Conservation (phyloP, 2,888 invertebrate species). For the Reticulitermes lucifugus region DNA sequence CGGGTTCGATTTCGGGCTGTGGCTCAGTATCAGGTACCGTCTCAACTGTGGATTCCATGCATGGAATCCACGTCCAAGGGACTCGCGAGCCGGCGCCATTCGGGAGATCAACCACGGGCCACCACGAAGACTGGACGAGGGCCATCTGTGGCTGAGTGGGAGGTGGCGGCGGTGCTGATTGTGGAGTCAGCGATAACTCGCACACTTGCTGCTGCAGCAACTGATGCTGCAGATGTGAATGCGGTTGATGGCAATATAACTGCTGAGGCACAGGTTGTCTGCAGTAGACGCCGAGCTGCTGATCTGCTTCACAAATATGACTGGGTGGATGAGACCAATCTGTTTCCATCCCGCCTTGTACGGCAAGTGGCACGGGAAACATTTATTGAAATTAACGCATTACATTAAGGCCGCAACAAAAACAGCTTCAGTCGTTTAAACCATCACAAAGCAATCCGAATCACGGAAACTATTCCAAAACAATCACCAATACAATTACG, state of each 20-base stretch:
- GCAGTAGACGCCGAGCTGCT: slow-evolving; percentile 56
- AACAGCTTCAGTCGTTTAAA: not conserved
- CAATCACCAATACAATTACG: too few species aligned
- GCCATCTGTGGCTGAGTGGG: slow-evolving; percentile 64
- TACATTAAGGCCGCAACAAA: not conserved
- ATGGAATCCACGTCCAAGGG: slow-evolving; percentile 47
- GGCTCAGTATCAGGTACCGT: not conserved
- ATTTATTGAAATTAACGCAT: not conserved
- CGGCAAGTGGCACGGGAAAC: not conserved
- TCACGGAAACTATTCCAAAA: too few species aligned
- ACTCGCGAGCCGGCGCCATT: slow-evolving; percentile 52
- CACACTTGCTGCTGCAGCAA: slow-evolving; percentile 47
- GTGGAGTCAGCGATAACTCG: slow-evolving; percentile 41
- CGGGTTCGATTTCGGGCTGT: not conserved
- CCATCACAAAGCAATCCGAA: too few species aligned
- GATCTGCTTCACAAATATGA: slow-evolving; percentile 62
- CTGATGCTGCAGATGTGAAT: slow-evolving; percentile 32
- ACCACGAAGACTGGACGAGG: slow-evolving; percentile 69
- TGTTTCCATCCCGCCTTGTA: slow-evolving; percentile 38
- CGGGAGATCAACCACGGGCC: slow-evolving; percentile 66
- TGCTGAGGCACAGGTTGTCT: not conserved
- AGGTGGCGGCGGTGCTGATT: slow-evolving; percentile 28
- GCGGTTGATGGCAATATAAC: not conserved
- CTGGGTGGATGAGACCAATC: slow-evolving; percentile 58
- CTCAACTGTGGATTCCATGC: slow-evolving; percentile 26